Evolutionary conservation across 2,888 invertebrate species (phyloP).

Genomic region (Glaucopsyche alexis): DNA sequence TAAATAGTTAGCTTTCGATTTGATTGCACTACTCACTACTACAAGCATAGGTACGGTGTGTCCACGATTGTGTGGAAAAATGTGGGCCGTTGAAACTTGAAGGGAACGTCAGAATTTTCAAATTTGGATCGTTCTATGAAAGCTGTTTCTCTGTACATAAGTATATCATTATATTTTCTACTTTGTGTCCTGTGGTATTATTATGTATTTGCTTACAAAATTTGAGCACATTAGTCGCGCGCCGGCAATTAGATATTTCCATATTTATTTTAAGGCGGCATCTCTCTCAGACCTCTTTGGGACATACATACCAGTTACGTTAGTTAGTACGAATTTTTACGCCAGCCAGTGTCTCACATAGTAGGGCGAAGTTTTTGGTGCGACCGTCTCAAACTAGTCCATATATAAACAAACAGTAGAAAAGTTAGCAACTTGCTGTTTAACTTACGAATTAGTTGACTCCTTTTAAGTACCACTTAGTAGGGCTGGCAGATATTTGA

Average conservation of each 20-base stretch:
- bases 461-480: not conserved
- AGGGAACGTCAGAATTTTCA: no score
- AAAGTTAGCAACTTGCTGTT: not conserved
- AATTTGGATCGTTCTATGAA: no score
- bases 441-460: not conserved
- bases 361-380: not conserved
- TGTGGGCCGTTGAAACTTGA: no score
- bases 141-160: no score
- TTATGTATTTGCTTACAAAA: not conserved
- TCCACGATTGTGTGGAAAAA: no score
- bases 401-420: not conserved
- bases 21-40: no score
- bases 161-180: no score
- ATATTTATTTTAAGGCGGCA: not conserved
- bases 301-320: not conserved
- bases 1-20: no score
- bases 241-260: not conserved
- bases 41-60: no score
- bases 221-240: not conserved
- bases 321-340: not conserved
- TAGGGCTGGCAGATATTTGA: not conserved
- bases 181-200: no score
- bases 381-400: not conserved
- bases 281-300: not conserved
- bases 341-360: no score